Evolutionary conservation across 2,888 invertebrate genomes (phyloP), one percentile per base, ranked within the genome.

Genomic region (Xanthorhoe spadicearia): DNA sequence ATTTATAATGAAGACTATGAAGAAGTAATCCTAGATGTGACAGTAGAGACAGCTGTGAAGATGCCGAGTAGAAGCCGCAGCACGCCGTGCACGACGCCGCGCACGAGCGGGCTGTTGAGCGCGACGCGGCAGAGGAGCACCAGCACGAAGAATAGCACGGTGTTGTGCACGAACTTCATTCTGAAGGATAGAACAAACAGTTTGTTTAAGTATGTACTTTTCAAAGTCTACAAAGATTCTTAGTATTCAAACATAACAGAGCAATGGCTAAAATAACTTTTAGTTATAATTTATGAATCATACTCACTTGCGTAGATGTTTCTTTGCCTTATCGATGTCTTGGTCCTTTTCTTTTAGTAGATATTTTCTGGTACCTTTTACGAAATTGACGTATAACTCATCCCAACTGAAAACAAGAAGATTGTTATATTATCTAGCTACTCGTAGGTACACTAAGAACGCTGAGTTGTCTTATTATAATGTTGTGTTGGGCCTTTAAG

Each of bases 281-380:
- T n/a, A n/a, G n/a, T n/a, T n/a, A n/a, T n/a, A n/a, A n/a, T n/a
- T n/a, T n/a, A n/a, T n/a, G n/a, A n/a, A n/a, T 13, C 1, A 9
- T 4, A 43, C 58, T 58, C 23, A 64, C 95, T 89, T 94, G 68
- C 87, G 86, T 28, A 94, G 75, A 75, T 95, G 94, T 64, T 83
- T 90, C 68, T 89, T 91, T 0, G 95, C 95, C 61, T 90, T 87
- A 0, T 88, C 89, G 5, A 95, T 73, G 38, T 95, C 93, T 59
- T 94, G 93, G 7, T 94, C 94, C 60, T 94, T 94, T 77, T 97
- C 96, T 75, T 95, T 95, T 13, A 96, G 87, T 32, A 96, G 89
- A 78, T 94, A 96, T 67, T 94, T 94, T 66, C 96, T 94, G 28
- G 95, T 94, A 10, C 97, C 97, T 70, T 94, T 91, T 60, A 96